Percentiles rank a stretch among this genome's conserved stretches.
Conservation (phyloP, 2,888 invertebrate genomes). For the Rotaria macrura region DNA sequence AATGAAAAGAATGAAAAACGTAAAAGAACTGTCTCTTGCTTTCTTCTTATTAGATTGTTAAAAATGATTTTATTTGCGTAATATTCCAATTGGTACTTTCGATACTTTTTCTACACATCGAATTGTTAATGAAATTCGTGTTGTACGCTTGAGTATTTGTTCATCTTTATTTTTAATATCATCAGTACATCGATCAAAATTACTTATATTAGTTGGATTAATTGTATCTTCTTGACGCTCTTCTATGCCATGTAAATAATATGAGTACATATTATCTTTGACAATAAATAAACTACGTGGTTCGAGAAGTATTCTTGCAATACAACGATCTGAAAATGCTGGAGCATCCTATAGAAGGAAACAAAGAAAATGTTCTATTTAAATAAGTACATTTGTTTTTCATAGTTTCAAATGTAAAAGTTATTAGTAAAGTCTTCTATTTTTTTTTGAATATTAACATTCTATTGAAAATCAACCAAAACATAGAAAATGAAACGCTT, state of each 20-base stretch:
- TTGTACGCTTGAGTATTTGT: conserved; percentile 57
- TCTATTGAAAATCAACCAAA: no score
- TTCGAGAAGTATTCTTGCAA: conserved; percentile 58
- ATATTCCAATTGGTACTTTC: not conserved
- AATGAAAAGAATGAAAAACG: not conserved
- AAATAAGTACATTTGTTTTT: no score
- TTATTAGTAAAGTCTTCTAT: no score
- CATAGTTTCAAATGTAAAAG: no score
- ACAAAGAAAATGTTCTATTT: not conserved
- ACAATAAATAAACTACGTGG: conserved; percentile 76
- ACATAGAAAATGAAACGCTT: no score
- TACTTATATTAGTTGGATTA: conserved; percentile 37
- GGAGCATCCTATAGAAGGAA: not conserved
- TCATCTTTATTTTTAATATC: conserved; percentile 43
- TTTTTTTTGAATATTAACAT: no score
- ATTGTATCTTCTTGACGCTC: conserved; percentile 60
- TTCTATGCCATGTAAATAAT: conserved; percentile 74
- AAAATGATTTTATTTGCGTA: not conserved
- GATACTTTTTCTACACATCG: conserved; percentile 71
- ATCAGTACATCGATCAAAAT: conserved; percentile 31
- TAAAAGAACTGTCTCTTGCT: no score
- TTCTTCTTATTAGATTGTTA: not conserved
- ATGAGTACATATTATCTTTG: conserved; percentile 67
- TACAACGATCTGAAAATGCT: not conserved
- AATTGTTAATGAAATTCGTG: conserved; percentile 77